Conservation (phyloP, 2,797 vertebrate genomes). For the Atherinosoma microstoma region DNA sequence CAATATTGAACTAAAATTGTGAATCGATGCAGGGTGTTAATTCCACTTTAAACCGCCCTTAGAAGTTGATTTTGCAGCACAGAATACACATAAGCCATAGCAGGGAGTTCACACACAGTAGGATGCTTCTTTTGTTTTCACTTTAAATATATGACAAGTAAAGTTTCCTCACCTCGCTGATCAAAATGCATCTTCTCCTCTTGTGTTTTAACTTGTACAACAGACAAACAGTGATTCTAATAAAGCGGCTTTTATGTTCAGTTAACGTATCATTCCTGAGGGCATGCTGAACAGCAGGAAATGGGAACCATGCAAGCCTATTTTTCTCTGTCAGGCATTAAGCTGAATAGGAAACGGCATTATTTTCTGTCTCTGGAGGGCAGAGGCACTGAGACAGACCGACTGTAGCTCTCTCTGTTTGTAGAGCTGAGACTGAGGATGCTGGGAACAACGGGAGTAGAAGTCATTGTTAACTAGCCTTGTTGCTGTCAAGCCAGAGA, state of each 20-base stretch:
- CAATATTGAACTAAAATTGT: constrained; percentile 53
- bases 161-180: constrained; percentile 31
- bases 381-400: constrained; percentile 53
- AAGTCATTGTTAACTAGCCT: constrained; percentile 67
- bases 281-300: constrained; percentile 59
- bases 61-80: constrained; percentile 25
- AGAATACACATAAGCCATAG: constrained; percentile 11
- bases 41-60: constrained; percentile 44
- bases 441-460: constrained; percentile 59
- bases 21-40: constrained; percentile 61
- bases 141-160: constrained; percentile 23
- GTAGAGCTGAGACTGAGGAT: constrained; percentile 57
- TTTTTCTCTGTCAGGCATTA: constrained; percentile 62
- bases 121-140: constrained; percentile 12
- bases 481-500: constrained; percentile 58
- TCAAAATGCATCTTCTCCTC: constrained; percentile 43
- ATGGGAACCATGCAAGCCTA: constrained; percentile 63
- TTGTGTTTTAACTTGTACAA: constrained; percentile 40
- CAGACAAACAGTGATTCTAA: constrained; percentile 65
- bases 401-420: constrained; percentile 48
- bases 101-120: constrained; percentile 1
- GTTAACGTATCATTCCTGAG: constrained; percentile 57
- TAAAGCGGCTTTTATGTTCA: constrained; percentile 55
- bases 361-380: constrained; percentile 62
- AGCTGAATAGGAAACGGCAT: constrained; percentile 62